Percentiles rank a stretch among this genome's conserved stretches.
phyloP scores from a whole-genome alignment of 2,797 vertebrate species.

The Platyrinchus mystaceus region DNA sequence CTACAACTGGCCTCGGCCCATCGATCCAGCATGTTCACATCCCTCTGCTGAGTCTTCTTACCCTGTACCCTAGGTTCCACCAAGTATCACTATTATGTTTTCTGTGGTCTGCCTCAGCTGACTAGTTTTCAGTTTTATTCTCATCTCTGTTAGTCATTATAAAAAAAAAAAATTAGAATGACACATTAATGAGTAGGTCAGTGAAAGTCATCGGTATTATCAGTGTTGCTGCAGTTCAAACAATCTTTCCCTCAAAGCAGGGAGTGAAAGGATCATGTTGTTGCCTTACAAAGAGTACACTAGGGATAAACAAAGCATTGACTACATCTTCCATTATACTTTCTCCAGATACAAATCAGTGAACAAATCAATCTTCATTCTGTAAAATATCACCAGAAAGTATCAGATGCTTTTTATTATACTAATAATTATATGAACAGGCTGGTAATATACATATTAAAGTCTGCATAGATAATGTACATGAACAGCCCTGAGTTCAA shows the following conservation, averaged over 20 bases:
- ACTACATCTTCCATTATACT: background rate
- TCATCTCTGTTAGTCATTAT: background rate
- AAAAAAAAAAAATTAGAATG: background rate
- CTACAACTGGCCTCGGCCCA: accelerated
- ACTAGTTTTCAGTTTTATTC: background rate
- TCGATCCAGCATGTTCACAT: background rate
- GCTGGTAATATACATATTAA: background rate
- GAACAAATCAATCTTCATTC: background rate
- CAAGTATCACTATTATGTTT: background rate
- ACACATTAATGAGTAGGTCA: background rate
- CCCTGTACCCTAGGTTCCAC: background rate
- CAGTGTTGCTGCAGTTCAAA: background rate
- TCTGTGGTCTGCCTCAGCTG: background rate
- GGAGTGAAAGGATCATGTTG: background rate
- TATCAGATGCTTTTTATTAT: background rate
- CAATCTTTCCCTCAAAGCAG: background rate
- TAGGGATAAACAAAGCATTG: background rate
- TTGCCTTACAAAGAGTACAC: background rate
- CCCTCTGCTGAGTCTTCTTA: no score
- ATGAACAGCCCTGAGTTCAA: background rate
- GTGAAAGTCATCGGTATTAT: background rate
- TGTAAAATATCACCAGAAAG: background rate
- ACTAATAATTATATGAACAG: background rate
- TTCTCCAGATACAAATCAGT: background rate
- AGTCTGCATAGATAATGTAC: background rate